phyloP scores from a whole-genome alignment of 2,797 vertebrate species.

The Uromys caudimaculatus region DNA sequence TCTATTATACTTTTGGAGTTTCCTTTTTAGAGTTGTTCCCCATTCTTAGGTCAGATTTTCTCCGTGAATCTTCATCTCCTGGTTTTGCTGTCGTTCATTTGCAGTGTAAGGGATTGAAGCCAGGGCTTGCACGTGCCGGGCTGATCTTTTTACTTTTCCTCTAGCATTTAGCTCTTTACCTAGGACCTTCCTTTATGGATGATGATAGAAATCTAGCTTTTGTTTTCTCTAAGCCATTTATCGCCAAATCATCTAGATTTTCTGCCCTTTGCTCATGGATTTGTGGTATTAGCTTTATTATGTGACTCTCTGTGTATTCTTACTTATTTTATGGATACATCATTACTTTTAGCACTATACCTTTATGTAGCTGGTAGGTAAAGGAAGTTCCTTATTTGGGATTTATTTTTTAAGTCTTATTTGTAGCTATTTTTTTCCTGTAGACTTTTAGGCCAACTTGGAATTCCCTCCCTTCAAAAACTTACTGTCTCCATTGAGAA shows the following conservation, averaged over 20 bases:
- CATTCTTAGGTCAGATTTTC: background rate
- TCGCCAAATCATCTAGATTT: background rate
- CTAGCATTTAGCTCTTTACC: background rate
- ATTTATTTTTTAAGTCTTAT: background rate
- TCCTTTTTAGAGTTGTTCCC: background rate
- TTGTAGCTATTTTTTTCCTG: background rate
- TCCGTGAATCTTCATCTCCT: background rate
- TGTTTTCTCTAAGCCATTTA: background rate
- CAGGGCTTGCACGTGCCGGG: background rate
- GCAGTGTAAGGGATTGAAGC: background rate
- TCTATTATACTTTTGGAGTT: background rate
- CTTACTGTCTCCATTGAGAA: constrained; percentile 20
- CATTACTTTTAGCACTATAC: background rate
- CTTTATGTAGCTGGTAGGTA: background rate
- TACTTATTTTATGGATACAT: background rate
- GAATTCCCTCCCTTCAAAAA: background rate
- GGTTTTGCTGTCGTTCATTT: background rate
- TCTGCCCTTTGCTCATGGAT: background rate
- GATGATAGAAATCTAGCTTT: background rate
- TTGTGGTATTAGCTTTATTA: background rate
- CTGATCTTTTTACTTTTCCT: background rate
- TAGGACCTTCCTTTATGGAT: background rate
- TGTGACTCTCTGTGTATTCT: background rate
- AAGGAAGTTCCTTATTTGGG: background rate
- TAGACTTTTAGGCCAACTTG: constrained; percentile 44